Evolutionary conservation across 2,797 vertebrate genomes (phyloP).

Genomic region (Myotis findleyi): DNA sequence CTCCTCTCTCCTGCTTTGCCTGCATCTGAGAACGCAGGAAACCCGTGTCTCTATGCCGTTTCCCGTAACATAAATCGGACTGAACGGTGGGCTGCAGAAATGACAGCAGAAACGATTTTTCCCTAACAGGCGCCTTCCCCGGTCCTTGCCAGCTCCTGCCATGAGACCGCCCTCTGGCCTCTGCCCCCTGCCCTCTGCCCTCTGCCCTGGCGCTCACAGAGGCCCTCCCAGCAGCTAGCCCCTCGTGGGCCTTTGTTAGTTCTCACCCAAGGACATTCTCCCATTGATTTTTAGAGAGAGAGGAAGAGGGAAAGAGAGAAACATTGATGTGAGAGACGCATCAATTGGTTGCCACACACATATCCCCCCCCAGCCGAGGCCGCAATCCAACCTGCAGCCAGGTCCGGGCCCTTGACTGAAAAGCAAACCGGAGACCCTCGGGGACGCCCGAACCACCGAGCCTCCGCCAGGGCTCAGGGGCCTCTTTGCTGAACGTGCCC

Average conservation of each 20-base stretch:
- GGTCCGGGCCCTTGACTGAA: no score
- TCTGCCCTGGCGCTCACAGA: neutral
- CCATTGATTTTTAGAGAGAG: no score
- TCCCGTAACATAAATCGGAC: neutral
- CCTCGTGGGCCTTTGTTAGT: neutral
- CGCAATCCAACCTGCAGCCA: no score
- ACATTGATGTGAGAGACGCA: no score
- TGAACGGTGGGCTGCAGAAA: neutral
- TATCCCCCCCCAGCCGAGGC: no score
- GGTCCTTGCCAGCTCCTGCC: fast-evolving
- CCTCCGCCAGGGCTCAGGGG: neutral
- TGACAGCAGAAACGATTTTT: neutral
- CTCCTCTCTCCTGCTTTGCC: neutral
- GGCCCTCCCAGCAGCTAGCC: neutral
- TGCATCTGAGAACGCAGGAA: neutral
- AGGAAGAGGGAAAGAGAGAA: no score
- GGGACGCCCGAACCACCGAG: no score
- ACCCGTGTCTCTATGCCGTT: neutral
- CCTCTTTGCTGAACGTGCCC: conserved; percentile 22
- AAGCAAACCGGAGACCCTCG: fast-evolving
- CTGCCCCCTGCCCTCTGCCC: neutral
- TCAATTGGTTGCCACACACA: no score
- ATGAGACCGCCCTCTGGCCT: neutral
- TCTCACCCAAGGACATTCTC: no score
- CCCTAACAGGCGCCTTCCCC: neutral